Base-by-base conservation (phyloP, 2,888 invertebrate genomes). In the Cheilosia soror region DNA sequence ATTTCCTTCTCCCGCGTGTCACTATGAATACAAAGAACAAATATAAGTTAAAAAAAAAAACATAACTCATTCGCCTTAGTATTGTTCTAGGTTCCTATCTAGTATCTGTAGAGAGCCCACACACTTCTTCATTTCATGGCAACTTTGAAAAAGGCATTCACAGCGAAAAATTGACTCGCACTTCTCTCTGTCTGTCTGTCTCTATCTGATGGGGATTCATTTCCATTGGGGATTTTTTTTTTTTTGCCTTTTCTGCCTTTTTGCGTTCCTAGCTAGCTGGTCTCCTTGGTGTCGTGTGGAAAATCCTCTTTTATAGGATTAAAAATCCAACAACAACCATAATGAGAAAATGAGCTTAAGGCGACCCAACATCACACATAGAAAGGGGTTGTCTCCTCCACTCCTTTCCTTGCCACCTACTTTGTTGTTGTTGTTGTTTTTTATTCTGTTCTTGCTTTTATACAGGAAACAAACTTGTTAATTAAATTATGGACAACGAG, bases 221-320 rank as follows among this genome's bases (percentile, higher is more conserved):
- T 80, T 75, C 44, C 73, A 65, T 49, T 60, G 73, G 75, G 47
- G 53, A 55, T 25, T 37, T 33, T 1, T 33, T 33, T 33, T 33
- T 2, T 7, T 9, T 37, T 37, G 9, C 11, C 3, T 9, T 33
- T 1, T 69, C 58, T 49, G 79, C 80, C 71, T 80, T 75, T 71
- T 51, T 25, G 60, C 51, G 40, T 60, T 55, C 72, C 71, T 77
- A 62, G 69, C 57, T 15, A 9, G 31, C 44, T 55, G 65, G 57
- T 85, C 81, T 85, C 85, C 85, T 85, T 85, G 85, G 85, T 85
- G 85, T 85, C 85, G 85, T 81, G 85, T 81, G 85, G 76, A 85
- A 85, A 85, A 81, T 85, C 85, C 85, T 81, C 85, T 85, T 85
- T 85, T 85, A 85, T 85, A 85, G 85, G 85, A 85, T 85, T 85